Conservation (phyloP, 2,888 invertebrate genomes). For the Epiperipatus broadwayi region DNA sequence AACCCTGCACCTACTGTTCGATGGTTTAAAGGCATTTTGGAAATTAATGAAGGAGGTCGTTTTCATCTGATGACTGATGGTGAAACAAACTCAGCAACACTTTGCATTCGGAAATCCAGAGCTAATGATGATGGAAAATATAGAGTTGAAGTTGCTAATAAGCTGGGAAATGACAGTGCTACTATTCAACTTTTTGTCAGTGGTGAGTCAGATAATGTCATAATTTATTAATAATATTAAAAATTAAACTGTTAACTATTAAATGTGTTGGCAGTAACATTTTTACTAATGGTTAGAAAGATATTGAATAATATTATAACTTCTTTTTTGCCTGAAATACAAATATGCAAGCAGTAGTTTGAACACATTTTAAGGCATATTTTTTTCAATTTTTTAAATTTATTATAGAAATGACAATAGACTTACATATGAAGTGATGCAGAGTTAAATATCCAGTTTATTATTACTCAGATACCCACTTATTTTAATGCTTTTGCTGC, state of each 20-base stretch:
- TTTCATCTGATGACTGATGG: constrained; percentile 89
- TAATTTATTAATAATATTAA: too few species aligned
- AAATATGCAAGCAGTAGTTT: too few species aligned
- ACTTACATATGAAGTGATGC: too few species aligned
- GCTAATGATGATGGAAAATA: constrained; percentile 94
- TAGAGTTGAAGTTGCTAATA: constrained; percentile 73
- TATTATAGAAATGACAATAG: too few species aligned
- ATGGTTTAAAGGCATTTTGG: constrained; percentile 63
- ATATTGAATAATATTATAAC: not conserved
- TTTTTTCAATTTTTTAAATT: too few species aligned
- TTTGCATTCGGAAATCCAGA: constrained; percentile 87
- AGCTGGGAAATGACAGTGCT: constrained; percentile 83
- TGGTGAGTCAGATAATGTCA: too few species aligned
- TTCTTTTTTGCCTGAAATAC: not conserved
- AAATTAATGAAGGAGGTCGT: constrained; percentile 82
- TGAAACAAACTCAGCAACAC: constrained; percentile 69
- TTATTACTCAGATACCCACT: too few species aligned
- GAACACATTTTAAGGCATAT: too few species aligned
- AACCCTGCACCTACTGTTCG: constrained; percentile 84
- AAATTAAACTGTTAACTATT: too few species aligned
- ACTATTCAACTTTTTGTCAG: constrained; percentile 92
- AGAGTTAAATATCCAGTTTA: too few species aligned
- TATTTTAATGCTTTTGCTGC: too few species aligned
- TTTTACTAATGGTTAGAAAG: not conserved
- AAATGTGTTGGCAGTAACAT: too few species aligned